A percentile compares a stretch with the other conserved stretches of the same genome.
Evolutionary conservation across 2,888 invertebrate genomes (phyloP).

Genomic region (Diaprepes abbreviatus): DNA sequence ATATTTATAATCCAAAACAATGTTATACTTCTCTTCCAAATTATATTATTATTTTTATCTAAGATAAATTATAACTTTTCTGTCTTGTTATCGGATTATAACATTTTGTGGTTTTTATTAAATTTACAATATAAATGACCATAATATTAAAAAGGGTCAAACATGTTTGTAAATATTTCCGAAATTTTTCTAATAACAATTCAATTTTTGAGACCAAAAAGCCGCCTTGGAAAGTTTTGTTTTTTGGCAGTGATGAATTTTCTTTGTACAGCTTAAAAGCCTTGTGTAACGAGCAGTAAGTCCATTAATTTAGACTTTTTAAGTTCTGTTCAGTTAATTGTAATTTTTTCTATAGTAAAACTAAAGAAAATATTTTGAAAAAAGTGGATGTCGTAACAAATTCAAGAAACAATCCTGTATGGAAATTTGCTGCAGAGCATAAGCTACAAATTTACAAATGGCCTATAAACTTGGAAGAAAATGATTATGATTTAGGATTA

Average conservation of each 20-base stretch:
- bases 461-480: conserved; percentile 59
- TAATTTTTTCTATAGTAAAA: conserved; percentile 67
- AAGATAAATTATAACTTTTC: no score
- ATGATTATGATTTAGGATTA: conserved; percentile 85
- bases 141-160: neutral
- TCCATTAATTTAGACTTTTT: conserved; percentile 44
- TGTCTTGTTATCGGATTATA: no score
- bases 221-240: conserved; percentile 75
- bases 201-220: conserved; percentile 8
- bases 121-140: neutral
- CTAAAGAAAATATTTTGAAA: conserved; percentile 68
- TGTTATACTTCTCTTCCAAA: no score
- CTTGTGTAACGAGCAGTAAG: conserved; percentile 78
- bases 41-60: no score
- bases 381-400: conserved; percentile 81
- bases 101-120: no score
- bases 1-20: no score
- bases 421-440: conserved; percentile 75
- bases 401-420: conserved; percentile 75
- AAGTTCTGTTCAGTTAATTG: neutral
- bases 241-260: conserved; percentile 90
- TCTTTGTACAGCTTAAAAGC: conserved; percentile 80
- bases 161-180: conserved; percentile 1
- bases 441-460: conserved; percentile 71
- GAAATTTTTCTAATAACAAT: neutral